A percentile compares a stretch with the other conserved stretches of the same genome.
Conservation (phyloP, 2,797 vertebrate species). For the Crocidura indochinensis region DNA sequence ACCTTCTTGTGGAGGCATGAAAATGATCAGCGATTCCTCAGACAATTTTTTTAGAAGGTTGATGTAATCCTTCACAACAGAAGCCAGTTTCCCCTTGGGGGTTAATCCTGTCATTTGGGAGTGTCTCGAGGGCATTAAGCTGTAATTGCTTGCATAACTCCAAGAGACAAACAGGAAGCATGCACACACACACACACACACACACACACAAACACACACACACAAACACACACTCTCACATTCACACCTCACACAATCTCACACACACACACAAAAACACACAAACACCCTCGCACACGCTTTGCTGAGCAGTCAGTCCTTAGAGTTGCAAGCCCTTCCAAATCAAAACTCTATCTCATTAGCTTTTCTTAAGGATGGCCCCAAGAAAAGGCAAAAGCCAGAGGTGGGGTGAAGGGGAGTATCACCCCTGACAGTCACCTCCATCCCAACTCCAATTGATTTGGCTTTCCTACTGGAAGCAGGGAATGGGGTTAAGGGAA, state of each 20-base stretch:
- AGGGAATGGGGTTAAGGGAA: not conserved
- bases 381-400: conserved; percentile 61
- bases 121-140: conserved; percentile 79
- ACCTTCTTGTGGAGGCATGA: conserved; percentile 47
- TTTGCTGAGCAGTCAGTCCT: conserved; percentile 36
- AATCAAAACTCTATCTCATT: conserved; percentile 36
- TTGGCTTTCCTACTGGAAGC: not conserved
- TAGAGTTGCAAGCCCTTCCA: conserved; percentile 33
- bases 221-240: conserved; percentile 75
- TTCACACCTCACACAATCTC: not conserved
- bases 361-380: accelerated
- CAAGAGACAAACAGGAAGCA: conserved; percentile 80
- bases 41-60: conserved; percentile 81
- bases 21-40: conserved; percentile 65
- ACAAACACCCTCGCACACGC: conserved; percentile 49
- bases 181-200: conserved; percentile 64
- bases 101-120: conserved; percentile 83
- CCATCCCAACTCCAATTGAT: conserved; percentile 18
- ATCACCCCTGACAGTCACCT: conserved; percentile 16
- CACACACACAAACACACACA: conserved; percentile 60
- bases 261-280: too few species aligned
- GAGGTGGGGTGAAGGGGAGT: not conserved
- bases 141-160: conserved; percentile 75
- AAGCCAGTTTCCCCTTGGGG: conserved; percentile 76
- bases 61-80: conserved; percentile 85